Percentiles rank a stretch among this genome's conserved stretches.
Evolutionary conservation across 2,888 invertebrate species (phyloP).

Genomic region (Metacarcinus magister): DNA sequence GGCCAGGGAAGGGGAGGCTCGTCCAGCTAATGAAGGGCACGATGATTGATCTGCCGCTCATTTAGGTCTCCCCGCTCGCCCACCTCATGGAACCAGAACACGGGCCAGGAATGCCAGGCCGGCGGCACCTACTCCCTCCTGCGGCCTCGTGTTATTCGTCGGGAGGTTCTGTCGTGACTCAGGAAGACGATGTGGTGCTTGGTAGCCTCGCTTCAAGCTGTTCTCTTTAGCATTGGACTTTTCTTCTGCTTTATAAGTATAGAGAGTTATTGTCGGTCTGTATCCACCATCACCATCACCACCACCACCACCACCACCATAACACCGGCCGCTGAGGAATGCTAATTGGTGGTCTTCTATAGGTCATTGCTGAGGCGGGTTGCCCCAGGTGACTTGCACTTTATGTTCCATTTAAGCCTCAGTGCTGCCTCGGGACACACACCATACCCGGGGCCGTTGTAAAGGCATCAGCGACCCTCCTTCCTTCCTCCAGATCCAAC

Average conservation of each 20-base stretch:
- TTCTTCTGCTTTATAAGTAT: background rate
- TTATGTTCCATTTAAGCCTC: conserved; percentile 43
- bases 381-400: conserved; percentile 49
- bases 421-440: background rate
- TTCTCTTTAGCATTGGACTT: background rate
- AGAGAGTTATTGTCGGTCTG: background rate
- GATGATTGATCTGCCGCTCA: conserved; percentile 33
- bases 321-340: conserved; percentile 38
- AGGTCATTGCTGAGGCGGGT: conserved; percentile 49
- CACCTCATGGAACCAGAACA: conserved; percentile 49
- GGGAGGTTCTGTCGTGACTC: conserved; percentile 1
- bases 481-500: background rate
- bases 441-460: conserved; percentile 20
- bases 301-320: background rate
- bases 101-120: conserved; percentile 26
- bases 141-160: background rate
- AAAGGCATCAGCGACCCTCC: background rate
- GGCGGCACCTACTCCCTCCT: background rate
- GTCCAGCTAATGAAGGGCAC: conserved; percentile 22
- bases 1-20: background rate
- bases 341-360: conserved; percentile 49
- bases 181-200: background rate
- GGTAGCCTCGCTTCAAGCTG: conserved; percentile 13
- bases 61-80: background rate
- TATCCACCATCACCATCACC: background rate